A percentile compares a stretch with the other conserved stretches of the same genome.
These are phyloP conservation scores for Andrena bucephala DNA, from an alignment of 2,888 invertebrate species.

Conservation along the genomic window DNA sequence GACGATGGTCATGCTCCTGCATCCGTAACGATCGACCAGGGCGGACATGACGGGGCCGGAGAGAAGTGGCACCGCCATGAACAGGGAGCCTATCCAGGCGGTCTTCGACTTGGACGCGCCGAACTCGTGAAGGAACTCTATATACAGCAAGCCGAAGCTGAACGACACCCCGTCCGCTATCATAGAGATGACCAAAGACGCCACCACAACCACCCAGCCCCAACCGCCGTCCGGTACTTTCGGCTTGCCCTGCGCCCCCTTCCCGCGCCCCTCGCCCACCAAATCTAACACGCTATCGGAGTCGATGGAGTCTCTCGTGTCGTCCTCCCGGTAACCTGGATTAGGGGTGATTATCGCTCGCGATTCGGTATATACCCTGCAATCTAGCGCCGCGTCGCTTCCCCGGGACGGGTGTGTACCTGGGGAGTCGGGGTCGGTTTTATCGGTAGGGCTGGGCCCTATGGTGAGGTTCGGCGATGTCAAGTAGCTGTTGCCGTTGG, in stretches of 20 bases:
- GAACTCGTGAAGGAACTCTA: conserved; percentile 93
- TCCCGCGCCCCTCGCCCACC: conserved; percentile 79
- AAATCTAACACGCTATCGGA: conserved; percentile 85
- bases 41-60: conserved; percentile 94
- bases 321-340: conserved; percentile 81
- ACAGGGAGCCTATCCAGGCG: conserved; percentile 95
- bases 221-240: conserved; percentile 93
- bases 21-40: conserved; percentile 94
- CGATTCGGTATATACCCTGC: neutral
- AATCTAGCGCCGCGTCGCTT: neutral
- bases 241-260: conserved; percentile 81
- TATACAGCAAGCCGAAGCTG: conserved; percentile 95
- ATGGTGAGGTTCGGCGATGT: conserved; percentile 73
- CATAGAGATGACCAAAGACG: conserved; percentile 94
- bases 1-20: conserved; percentile 90
- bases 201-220: conserved; percentile 96
- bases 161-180: conserved; percentile 97
- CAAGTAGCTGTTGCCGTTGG: conserved; percentile 66
- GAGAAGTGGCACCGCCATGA: conserved; percentile 94
- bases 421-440: neutral
- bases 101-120: conserved; percentile 93
- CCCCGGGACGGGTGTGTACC: neutral
- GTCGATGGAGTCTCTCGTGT: conserved; percentile 86
- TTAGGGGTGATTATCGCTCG: conserved; percentile 67
- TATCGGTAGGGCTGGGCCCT: conserved; percentile 66